A percentile compares a stretch with the other conserved stretches of the same genome.
These are phyloP conservation scores for Linnaemya tessellans DNA, from an alignment of 2,888 invertebrate genomes.

Conservation along the genomic window DNA sequence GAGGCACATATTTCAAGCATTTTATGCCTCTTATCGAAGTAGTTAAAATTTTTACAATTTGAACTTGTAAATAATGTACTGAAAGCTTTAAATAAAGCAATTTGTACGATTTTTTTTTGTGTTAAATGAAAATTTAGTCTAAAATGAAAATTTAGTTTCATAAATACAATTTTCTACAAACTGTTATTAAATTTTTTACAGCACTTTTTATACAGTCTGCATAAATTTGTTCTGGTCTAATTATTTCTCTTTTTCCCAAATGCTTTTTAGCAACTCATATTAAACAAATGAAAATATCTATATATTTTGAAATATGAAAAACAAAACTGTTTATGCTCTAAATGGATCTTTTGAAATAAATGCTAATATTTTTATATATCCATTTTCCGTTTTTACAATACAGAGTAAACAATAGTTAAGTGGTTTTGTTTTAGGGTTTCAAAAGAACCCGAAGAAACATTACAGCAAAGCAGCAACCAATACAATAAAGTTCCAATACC, in stretches of 20 bases:
- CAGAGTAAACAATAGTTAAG: constrained; percentile 56
- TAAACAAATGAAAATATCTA: constrained; percentile 4
- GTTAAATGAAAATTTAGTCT: background rate
- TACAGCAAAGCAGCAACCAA: constrained; percentile 50
- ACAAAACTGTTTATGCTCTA: constrained; percentile 56
- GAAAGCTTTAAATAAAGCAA: too few relatives aligned
- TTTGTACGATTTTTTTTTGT: too few relatives aligned
- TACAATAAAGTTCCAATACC: constrained; percentile 52
- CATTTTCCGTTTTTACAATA: constrained; percentile 5
- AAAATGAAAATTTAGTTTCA: background rate
- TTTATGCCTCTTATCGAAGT: too few relatives aligned
- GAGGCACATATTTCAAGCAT: too few relatives aligned
- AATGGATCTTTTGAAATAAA: constrained; percentile 61
- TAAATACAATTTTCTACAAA: background rate
- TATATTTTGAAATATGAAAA: constrained; percentile 30
- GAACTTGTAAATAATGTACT: too few relatives aligned
- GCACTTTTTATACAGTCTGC: constrained; percentile 17
- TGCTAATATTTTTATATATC: constrained; percentile 37
- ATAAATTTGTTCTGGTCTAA: constrained; percentile 59
- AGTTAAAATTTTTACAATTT: too few relatives aligned
- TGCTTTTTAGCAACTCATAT: constrained; percentile 15
- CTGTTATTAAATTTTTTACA: background rate
- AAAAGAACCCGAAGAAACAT: constrained; percentile 31
- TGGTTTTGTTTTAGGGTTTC: constrained; percentile 23
- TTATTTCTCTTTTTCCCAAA: constrained; percentile 40